These are phyloP conservation scores for Drosophila quadrilineata DNA, from an alignment of 1,140 invertebrate species.

Conservation along the genomic window DNA sequence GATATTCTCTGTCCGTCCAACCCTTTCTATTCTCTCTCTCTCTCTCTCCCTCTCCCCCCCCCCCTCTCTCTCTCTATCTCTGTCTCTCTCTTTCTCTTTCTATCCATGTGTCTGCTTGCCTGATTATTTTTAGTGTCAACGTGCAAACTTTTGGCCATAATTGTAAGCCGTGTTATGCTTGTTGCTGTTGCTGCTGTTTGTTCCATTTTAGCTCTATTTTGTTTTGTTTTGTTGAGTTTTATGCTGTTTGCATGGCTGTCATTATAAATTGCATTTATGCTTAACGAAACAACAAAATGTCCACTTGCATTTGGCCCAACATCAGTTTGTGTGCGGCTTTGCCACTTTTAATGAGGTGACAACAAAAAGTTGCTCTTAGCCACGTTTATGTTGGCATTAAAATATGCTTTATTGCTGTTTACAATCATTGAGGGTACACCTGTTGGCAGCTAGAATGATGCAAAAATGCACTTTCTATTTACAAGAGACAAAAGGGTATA, in stretches of 20 bases:
- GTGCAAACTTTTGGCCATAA: constrained; percentile 62
- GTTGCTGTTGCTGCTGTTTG: constrained; percentile 2
- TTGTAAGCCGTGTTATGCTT: constrained; percentile 37
- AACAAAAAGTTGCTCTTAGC: constrained; percentile 31
- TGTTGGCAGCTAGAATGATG: no score
- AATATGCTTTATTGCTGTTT: neutral
- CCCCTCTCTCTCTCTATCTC: neutral
- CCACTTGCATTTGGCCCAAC: constrained; percentile 7
- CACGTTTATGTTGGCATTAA: neutral
- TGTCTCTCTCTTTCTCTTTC: neutral
- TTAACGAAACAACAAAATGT: constrained; percentile 47
- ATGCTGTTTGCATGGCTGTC: constrained; percentile 54
- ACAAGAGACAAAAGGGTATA: no score
- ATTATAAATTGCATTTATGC: constrained; percentile 71
- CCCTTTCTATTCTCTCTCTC: neutral
- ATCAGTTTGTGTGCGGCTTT: constrained; percentile 24
- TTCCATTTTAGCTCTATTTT: constrained; percentile 11
- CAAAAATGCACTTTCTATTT: no score
- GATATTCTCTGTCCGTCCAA: constrained; percentile 1
- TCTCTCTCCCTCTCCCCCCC: neutral
- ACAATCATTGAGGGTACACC: no score
- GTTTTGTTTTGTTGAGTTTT: constrained; percentile 14
- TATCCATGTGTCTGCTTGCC: constrained; percentile 10
- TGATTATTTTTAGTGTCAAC: constrained; percentile 50
- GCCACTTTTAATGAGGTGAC: constrained; percentile 64